phyloP scores from a whole-genome alignment of 2,888 invertebrate species.

The Rutpela maculata region DNA sequence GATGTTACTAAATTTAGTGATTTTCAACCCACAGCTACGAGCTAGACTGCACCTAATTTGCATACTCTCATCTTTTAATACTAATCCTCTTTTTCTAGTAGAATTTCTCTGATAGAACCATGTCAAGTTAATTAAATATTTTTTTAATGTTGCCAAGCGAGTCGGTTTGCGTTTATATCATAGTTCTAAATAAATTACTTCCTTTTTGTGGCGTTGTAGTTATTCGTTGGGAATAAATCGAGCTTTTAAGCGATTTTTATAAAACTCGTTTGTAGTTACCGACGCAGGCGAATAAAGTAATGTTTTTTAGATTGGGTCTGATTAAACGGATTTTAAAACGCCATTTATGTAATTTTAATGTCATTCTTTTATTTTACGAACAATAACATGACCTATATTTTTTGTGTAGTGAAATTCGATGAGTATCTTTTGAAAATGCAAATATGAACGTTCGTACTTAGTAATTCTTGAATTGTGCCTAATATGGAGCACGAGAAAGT shows the following conservation, averaged over 20 bases:
- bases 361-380: constrained; percentile 2
- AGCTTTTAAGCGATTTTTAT: constrained; percentile 7
- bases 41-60: constrained; percentile 18
- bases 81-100: constrained; percentile 18
- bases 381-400: neutral
- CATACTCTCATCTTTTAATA: constrained; percentile 8
- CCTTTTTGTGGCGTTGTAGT: constrained; percentile 1
- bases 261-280: constrained; percentile 3
- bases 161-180: neutral
- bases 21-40: neutral
- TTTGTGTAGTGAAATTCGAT: neutral
- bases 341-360: constrained; percentile 7
- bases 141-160: neutral
- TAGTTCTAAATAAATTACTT: constrained; percentile 7
- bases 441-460: neutral
- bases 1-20: neutral
- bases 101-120: constrained; percentile 17
- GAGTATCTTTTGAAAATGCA: neutral
- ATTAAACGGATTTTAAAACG: constrained; percentile 6
- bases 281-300: neutral
- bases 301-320: neutral
- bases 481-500: constrained; percentile 2
- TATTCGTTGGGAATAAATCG: constrained; percentile 1
- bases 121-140: constrained; percentile 20
- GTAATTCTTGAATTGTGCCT: neutral